A percentile compares a stretch with the other conserved stretches of the same genome.
phyloP scores from a whole-genome alignment of 2,797 vertebrate genomes.

The Pseudotriccus pelzelni region DNA sequence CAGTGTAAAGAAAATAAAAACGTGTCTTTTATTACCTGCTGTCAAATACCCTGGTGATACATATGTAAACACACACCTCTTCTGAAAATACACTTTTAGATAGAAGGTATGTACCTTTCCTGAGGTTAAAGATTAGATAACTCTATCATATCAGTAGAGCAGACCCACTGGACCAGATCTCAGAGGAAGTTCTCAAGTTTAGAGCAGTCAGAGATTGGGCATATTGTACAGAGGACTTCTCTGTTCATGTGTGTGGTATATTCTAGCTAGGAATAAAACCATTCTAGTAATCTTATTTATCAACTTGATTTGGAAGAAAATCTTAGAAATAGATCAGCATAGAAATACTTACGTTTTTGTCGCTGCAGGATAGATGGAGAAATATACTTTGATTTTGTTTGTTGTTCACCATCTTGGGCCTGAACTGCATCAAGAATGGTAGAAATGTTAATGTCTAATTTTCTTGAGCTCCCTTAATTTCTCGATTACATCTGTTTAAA shows the following conservation, averaged over 20 bases:
- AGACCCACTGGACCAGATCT: background rate
- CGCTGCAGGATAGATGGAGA: background rate
- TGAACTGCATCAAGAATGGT: constrained; percentile 25
- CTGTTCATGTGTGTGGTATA: background rate
- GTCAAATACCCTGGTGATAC: background rate
- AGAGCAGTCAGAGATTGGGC: background rate
- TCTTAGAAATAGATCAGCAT: background rate
- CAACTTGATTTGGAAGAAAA: background rate
- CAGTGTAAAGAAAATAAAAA: background rate
- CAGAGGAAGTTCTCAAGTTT: background rate
- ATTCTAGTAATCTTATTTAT: background rate
- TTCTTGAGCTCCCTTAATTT: background rate
- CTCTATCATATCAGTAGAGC: background rate
- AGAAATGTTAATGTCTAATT: background rate
- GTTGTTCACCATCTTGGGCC: constrained; percentile 8
- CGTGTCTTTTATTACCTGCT: background rate
- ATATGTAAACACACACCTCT: constrained; percentile 3
- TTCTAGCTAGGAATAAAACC: background rate
- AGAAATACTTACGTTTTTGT: constrained; percentile 32
- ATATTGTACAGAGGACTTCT: background rate
- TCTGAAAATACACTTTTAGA: constrained; percentile 34
- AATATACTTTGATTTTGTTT: background rate
- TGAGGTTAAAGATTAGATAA: constrained; percentile 53
- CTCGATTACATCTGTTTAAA: background rate
- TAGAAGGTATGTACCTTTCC: constrained; percentile 11